Evolutionary conservation across 2,113 vertebrate genomes (phyloP).

Genomic region (Coracopsis vasa): DNA sequence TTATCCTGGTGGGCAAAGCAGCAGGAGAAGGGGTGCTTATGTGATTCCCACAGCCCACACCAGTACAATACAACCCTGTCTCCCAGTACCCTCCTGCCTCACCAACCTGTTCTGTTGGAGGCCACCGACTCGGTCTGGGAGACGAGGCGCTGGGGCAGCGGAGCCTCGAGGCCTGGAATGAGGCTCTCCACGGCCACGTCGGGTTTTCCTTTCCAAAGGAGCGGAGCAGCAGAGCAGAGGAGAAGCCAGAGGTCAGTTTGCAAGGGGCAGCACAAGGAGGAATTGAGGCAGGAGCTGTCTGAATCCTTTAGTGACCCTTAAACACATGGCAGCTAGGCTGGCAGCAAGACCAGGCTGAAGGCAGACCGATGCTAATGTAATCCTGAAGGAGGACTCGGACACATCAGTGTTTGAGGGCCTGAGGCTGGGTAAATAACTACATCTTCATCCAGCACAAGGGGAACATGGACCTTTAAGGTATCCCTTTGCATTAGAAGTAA

Average conservation of each 20-base stretch:
- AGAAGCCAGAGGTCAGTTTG: constrained; percentile 57
- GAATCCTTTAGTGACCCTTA: background rate
- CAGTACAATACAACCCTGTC: rapidly evolving
- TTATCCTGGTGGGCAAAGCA: background rate
- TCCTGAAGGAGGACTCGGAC: rapidly evolving
- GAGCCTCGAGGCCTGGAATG: constrained; percentile 91
- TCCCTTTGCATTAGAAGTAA: background rate
- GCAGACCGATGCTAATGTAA: too few species aligned
- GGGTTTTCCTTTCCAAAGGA: constrained; percentile 71
- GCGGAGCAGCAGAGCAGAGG: constrained; percentile 20
- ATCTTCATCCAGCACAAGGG: background rate
- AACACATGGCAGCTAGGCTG: rapidly evolving
- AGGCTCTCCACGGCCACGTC: constrained; percentile 87
- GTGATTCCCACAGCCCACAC: background rate
- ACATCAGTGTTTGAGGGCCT: background rate
- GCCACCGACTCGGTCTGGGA: constrained; percentile 83
- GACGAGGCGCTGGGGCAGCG: constrained; percentile 78
- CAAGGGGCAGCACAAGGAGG: background rate
- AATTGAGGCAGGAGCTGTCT: background rate
- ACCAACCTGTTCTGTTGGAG: constrained; percentile 89
- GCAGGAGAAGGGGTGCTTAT: background rate
- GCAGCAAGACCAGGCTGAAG: background rate
- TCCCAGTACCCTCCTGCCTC: background rate
- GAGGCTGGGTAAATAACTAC: background rate
- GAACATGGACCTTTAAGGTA: background rate